A percentile compares a stretch with the other conserved stretches of the same genome.
Conservation (phyloP, 2,888 invertebrate genomes). For the Hedya salicella region DNA sequence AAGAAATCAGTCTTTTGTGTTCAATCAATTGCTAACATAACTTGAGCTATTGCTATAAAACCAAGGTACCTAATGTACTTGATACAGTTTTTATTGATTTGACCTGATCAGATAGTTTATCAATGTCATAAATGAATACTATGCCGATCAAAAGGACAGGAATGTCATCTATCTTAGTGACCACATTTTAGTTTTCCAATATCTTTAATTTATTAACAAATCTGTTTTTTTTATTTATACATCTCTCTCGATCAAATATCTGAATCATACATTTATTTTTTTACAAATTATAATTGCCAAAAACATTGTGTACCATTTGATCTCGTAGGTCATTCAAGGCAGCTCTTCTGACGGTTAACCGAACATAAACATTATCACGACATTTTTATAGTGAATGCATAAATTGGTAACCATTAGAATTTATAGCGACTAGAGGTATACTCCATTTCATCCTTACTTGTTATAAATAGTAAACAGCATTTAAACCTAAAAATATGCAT, state of each 20-base stretch:
- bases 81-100: not conserved
- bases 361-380: too few relatives aligned
- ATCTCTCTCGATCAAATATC: conserved; percentile 19
- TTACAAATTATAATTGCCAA: conserved; percentile 6
- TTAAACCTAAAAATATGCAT: too few relatives aligned
- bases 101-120: not conserved
- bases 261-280: not conserved
- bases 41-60: conserved; percentile 12
- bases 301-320: too few relatives aligned
- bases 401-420: too few relatives aligned
- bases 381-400: too few relatives aligned
- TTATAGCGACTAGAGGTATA: too few relatives aligned
- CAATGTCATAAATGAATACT: not conserved
- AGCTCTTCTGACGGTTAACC: too few relatives aligned
- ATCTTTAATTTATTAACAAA: conserved; percentile 16
- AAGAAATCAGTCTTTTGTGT: conserved; percentile 42
- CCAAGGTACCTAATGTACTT: not conserved
- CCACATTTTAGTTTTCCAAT: conserved; percentile 20
- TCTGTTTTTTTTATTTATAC: conserved; percentile 20
- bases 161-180: conserved; percentile 20
- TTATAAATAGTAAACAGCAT: too few relatives aligned
- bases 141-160: not conserved
- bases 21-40: conserved; percentile 17
- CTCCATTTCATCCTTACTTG: too few relatives aligned
- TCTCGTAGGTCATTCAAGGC: too few relatives aligned